Percentiles rank a stretch among this genome's conserved stretches.
Conservation (phyloP, 2,888 invertebrate genomes). For the Yponomeuta evonymella region DNA sequence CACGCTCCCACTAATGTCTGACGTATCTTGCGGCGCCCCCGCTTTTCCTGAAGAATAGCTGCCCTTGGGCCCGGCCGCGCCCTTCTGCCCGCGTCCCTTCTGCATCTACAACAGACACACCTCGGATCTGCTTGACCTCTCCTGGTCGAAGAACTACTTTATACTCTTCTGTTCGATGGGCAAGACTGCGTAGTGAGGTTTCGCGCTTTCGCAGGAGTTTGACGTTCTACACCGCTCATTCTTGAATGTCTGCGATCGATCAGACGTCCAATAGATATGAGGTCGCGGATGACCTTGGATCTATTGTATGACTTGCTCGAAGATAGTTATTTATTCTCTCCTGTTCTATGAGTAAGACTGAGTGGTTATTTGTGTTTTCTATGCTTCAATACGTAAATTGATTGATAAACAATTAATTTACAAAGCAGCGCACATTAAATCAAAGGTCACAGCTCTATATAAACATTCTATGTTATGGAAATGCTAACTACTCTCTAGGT, state of each 20-base stretch:
- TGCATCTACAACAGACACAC: conserved; percentile 96
- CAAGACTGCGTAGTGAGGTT: conserved; percentile 84
- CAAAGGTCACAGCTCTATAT: too few relatives aligned
- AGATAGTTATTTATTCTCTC: not conserved
- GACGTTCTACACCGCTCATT: too few relatives aligned
- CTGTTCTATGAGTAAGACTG: not conserved
- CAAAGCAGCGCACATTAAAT: too few relatives aligned
- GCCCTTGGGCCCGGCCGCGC: conserved; percentile 77
- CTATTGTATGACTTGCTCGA: not conserved
- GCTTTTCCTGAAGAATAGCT: conserved; percentile 14
- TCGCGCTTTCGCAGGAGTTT: not conserved
- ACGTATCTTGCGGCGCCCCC: too few relatives aligned
- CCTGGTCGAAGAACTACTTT: conserved; percentile 99
- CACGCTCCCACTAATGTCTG: too few relatives aligned
- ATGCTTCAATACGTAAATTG: too few relatives aligned
- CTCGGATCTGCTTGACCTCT: conserved; percentile 96
- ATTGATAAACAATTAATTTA: not conserved
- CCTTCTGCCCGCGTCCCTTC: conserved; percentile 93
- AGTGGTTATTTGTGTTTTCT: too few relatives aligned
- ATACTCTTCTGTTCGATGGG: conserved; percentile 99
- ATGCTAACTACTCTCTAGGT: too few relatives aligned
- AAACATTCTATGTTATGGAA: too few relatives aligned
- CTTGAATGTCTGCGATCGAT: too few relatives aligned
- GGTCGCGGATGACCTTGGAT: not conserved
- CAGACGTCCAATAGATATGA: too few relatives aligned